Base-by-base conservation (phyloP, 2,797 vertebrate genomes). In the Serranus cabrilla region DNA sequence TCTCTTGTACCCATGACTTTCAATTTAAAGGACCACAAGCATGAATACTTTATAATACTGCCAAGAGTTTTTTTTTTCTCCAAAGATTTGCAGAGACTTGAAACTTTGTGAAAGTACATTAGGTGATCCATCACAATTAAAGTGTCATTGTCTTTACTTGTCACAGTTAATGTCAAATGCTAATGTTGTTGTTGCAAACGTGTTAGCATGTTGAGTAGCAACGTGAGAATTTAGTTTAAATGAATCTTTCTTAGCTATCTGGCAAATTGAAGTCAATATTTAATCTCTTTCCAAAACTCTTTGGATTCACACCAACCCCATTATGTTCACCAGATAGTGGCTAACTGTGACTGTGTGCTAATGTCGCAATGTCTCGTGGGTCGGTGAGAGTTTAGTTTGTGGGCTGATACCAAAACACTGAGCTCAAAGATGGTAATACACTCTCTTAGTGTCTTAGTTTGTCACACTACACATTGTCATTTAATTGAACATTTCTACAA, bases 111-210 rank as follows among this genome's bases (percentile, higher is more conserved):
- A 58, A 59, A 23, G 17, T 23, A 11, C 2, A 21, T 10, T 4
- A 20, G 45, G 64, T 62, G 59, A 79, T 73, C 56, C 50, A 70
- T 71, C 78, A 65, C 37, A 20, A 55, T 61, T 16, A 25, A 46
- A 11, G 46, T 57, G 7, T 74, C 4, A 31, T 68, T 69, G 55
- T 78, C 59, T 52, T 31, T 27, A 27, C 27, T 55, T 52, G 46
- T 69, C 42, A 43, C 47, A 16, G 8, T 49, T 37, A 11, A 9
- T 0, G 2, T 17, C 18, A 27, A 25, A 16, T 23, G 47, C 39
- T 17, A 43, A 47, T 43, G 27, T 23, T 67, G n/a, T 21, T 23
- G 3, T 21, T 14, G 47, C 40, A 17, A 16, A 23, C n/a, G 12
- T 49, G 13, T 47, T 47, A 17, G 25, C 25, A 39, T 27, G 27